phyloP scores from a whole-genome alignment of 2,113 vertebrate species.

The Corydoras sp. region DNA sequence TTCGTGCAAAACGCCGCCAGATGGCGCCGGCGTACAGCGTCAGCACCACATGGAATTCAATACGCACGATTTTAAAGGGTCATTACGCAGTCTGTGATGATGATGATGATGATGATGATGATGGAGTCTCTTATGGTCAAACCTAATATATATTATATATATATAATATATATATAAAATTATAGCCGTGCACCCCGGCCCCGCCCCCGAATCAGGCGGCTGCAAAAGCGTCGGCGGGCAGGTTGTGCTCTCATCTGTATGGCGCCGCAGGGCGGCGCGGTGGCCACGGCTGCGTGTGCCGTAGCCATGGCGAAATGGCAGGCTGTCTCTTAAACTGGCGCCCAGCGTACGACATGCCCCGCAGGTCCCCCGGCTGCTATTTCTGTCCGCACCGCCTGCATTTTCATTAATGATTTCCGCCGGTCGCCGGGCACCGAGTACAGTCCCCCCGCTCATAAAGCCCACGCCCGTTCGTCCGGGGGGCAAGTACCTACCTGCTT shows the following conservation, averaged over 20 bases:
- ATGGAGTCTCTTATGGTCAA: slow-evolving; percentile 4
- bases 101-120: slow-evolving; percentile 12
- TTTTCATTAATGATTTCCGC: slow-evolving; percentile 36
- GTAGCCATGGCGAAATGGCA: slow-evolving; percentile 43
- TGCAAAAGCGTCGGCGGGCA: not conserved
- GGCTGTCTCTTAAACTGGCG: slow-evolving; percentile 21
- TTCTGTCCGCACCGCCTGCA: slow-evolving; percentile 41
- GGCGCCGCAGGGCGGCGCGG: slow-evolving; percentile 18
- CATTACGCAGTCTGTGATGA: not conserved
- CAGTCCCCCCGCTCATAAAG: not conserved
- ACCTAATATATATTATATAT: not conserved
- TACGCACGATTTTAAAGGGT: not conserved
- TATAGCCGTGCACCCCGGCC: not conserved
- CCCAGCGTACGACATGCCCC: slow-evolving; percentile 26
- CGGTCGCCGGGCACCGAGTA: slow-evolving; percentile 2
- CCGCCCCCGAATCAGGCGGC: too few species aligned
- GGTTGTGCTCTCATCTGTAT: slow-evolving; percentile 29
- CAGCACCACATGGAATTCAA: not conserved
- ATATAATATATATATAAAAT: not conserved
- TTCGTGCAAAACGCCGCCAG: slow-evolving; percentile 26
- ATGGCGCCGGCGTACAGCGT: not conserved
- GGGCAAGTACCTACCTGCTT: slow-evolving; percentile 1
- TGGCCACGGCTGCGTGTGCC: slow-evolving; percentile 28
- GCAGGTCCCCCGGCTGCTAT: slow-evolving; percentile 40
- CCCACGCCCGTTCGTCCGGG: not conserved